A percentile compares a stretch with the other conserved stretches of the same genome.
These are phyloP conservation scores for Urocolius indicus DNA, from an alignment of 2,113 vertebrate genomes.

Conservation along the genomic window DNA sequence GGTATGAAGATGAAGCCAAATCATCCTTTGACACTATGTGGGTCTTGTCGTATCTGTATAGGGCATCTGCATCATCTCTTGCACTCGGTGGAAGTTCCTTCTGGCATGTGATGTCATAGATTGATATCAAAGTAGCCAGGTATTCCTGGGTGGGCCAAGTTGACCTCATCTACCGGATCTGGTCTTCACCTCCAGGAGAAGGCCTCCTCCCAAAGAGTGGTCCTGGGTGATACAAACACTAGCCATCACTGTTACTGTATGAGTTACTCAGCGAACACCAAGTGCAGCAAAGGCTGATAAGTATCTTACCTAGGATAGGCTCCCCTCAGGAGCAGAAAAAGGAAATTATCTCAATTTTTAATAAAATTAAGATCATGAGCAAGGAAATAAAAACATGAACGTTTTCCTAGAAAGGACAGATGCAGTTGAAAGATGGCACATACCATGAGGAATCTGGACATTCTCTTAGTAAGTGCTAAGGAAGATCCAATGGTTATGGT, in stretches of 20 bases:
- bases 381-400: not conserved
- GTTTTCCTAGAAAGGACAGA: not conserved
- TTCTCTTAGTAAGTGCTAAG: not conserved
- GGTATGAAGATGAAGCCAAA: not conserved
- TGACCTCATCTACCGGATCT: not conserved
- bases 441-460: not conserved
- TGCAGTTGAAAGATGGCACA: not conserved
- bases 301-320: not conserved
- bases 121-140: not conserved
- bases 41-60: not conserved
- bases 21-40: not conserved
- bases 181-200: not conserved
- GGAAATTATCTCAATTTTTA: not conserved
- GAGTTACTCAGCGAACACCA: not conserved
- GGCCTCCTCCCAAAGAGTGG: not conserved
- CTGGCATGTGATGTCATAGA: not conserved
- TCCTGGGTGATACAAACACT: not conserved
- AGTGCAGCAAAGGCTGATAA: not conserved
- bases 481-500: not conserved
- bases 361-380: not conserved
- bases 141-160: not conserved
- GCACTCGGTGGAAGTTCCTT: not conserved
- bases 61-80: not conserved
- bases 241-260: not conserved
- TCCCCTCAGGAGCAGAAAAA: not conserved